Evolutionary conservation across 2,888 invertebrate genomes (phyloP), one percentile per base, ranked within the genome.

Genomic region (Caenorhabditis macrosperma): DNA sequence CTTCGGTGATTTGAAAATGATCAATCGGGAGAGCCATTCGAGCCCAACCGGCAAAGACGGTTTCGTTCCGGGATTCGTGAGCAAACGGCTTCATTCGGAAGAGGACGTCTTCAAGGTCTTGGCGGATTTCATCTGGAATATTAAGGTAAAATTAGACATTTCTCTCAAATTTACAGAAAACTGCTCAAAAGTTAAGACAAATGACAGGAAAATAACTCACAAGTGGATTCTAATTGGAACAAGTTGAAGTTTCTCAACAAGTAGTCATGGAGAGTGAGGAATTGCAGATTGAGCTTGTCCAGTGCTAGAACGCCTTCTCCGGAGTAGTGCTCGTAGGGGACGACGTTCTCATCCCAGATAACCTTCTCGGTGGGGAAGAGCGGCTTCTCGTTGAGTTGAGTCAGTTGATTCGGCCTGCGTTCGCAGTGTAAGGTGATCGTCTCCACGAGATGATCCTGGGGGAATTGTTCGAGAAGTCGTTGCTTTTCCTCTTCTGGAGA

Each of bases 321-420:
- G 48, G 95, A 95, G 92, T 95, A 98, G 91, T 97, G 97, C 89
- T 98, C 97, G 0, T 96, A 95, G 0, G 99, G 99, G 0, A 99
- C 98, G 50, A 99, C 94, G 91, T 98, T 97, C 91, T 99, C 97
- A 91, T 99, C 96, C 99, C 99, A 99, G 87, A 99, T 96, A 2
- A 98, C 94, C 77, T 95, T 94, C 91, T 99, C 99, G 0, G 97
- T 98, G 0, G 99, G 99, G 91, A 99, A 99, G 0, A 99, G 93
- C 0, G 99, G 98, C 96, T 98, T 97, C 87, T 96, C 95, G 91
- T 99, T 99, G 12, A 99, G 92, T 68, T 95, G 95, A 90, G 97
- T 96, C 66, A 98, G 92, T 90, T 99, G 90, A 67, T 88, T 88
- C 6, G 83, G 85, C 1, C 88, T 85, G 17, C 88, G 71, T 59